Evolutionary conservation across 2,797 vertebrate species (phyloP).

Genomic region (Gymnopithys bicolor): DNA sequence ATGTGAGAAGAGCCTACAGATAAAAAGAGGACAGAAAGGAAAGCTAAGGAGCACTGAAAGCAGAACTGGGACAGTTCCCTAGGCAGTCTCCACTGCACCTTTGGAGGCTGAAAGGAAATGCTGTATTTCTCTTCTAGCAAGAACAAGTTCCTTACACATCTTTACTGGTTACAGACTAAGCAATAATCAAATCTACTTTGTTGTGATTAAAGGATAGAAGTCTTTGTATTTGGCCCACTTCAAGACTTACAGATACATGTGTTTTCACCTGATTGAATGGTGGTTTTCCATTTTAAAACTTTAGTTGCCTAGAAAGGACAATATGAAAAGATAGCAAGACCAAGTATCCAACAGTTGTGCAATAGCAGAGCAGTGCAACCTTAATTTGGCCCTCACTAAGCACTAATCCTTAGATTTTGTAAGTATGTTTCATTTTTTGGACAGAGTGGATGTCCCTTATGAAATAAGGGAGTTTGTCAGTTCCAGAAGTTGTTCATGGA

Average conservation of each 20-base stretch:
- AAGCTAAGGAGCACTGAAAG: not conserved
- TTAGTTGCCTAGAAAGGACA: fast-evolving
- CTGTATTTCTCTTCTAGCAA: not conserved
- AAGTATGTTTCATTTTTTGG: not conserved
- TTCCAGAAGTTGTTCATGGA: not conserved
- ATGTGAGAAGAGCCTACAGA: not conserved
- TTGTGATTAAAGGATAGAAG: not conserved
- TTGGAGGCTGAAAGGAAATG: not conserved
- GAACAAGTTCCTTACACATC: not conserved
- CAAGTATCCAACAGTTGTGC: not conserved
- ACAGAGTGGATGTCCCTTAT: not conserved
- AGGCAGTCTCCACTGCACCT: not conserved
- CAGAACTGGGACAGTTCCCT: not conserved
- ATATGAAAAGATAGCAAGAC: not conserved
- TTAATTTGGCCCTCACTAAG: not conserved
- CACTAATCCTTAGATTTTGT: not conserved
- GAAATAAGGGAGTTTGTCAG: not conserved
- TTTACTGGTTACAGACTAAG: not conserved
- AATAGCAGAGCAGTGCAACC: not conserved
- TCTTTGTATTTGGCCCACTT: not conserved
- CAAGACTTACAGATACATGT: not conserved
- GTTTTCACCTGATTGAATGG: not conserved
- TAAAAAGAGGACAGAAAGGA: not conserved
- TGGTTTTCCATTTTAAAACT: not conserved
- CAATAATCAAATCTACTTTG: not conserved